Percentiles rank a stretch among this genome's conserved stretches.
Evolutionary conservation across 2,113 vertebrate genomes (phyloP).

Genomic region (Andinoacara biseriatus): DNA sequence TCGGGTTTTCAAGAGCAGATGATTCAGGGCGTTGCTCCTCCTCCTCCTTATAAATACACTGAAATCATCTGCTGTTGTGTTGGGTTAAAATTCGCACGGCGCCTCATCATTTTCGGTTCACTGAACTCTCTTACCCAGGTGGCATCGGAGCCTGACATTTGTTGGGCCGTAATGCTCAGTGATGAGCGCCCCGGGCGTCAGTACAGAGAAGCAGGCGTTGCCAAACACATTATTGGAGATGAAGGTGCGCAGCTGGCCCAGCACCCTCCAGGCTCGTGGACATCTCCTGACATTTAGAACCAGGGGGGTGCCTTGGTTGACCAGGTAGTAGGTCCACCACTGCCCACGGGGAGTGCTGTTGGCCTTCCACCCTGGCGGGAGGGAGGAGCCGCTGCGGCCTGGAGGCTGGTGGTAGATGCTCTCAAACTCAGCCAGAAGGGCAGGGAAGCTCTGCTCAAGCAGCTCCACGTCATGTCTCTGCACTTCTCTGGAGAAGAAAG

Average conservation of each 20-base stretch:
- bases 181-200: conserved; percentile 91
- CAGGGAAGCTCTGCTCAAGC: conserved; percentile 93
- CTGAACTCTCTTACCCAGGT: conserved; percentile 83
- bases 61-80: conserved; percentile 10
- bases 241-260: conserved; percentile 96
- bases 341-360: conserved; percentile 93
- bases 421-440: conserved; percentile 93
- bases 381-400: conserved; percentile 86
- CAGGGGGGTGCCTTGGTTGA: conserved; percentile 93
- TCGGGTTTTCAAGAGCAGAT: conserved; percentile 4
- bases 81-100: neutral
- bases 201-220: conserved; percentile 95
- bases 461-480: conserved; percentile 97
- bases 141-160: conserved; percentile 96
- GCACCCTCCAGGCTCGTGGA: conserved; percentile 93
- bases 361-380: conserved; percentile 92
- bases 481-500: conserved; percentile 94
- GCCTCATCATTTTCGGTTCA: conserved; percentile 28
- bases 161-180: conserved; percentile 95
- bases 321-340: conserved; percentile 97
- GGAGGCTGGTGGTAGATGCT: conserved; percentile 90
- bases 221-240: conserved; percentile 98
- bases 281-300: conserved; percentile 94
- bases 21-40: neutral
- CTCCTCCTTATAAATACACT: neutral